Evolutionary conservation across 2,888 invertebrate species (phyloP), one percentile per base, ranked within the genome.

Genomic region (Ernsta delagoae): DNA sequence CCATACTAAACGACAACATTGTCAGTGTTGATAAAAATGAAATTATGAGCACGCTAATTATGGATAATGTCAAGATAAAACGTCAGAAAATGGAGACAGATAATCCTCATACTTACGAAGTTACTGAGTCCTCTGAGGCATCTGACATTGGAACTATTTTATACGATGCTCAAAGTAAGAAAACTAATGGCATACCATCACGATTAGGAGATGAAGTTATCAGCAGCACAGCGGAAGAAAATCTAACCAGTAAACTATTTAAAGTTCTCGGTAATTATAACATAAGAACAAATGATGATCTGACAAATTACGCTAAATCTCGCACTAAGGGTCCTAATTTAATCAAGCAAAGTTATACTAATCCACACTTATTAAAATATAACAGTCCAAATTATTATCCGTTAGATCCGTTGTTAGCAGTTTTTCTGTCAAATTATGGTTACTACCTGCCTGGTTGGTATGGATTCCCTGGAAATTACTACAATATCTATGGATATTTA

Each of bases 371-470:
- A 31, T 72, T 78, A 61, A 83, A 92, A 65, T 93, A 91, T 78
- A 95, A 95, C 79, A 94, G 89, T 79, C 86, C 88, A 59, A 90
- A 95, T 78, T 94, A 95, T 87, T 86, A 92, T 61, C 92, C 95
- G 1, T 83, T 94, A 48, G 94, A 95, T 87, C 95, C 95, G 64
- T 82, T 95, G 78, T 80, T 95, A 41, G 94, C 95, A 54, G 92
- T 95, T 62, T 86, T 95, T 70, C 86, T 96, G 59, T 95, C 95
- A 36, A 95, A 95, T 80, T 96, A 95, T 79, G 96, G 95, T 3
- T 89, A 91, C 76, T 95, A 96, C 78, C 75, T 95, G 60, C 94
- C 86, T 31, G 85, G 83, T 41, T 76, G 81, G 68, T 90, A 85
- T 70, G 89, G 89, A 7, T 78, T 82, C 64, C 80, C 78, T n/a